phyloP scores from a whole-genome alignment of 2,113 vertebrate genomes.

The Syngnathoides biaculeatus region DNA sequence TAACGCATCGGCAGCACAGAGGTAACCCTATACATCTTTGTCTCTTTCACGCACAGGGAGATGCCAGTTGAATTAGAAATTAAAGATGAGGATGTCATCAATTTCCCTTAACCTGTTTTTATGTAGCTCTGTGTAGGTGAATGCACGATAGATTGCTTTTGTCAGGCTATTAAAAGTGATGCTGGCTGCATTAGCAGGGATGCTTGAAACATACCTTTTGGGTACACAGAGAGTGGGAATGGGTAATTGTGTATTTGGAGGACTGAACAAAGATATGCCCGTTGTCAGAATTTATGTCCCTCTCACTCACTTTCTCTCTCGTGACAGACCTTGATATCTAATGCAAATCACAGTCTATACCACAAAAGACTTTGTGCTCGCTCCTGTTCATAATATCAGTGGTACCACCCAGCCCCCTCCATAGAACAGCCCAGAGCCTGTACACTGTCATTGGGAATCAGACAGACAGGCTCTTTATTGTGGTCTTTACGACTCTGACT shows the following conservation, averaged over 20 bases:
- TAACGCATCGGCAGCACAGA: constrained; percentile 82
- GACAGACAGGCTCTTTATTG: constrained; percentile 64
- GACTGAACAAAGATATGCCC: not conserved
- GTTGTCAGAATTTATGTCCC: constrained; percentile 35
- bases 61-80: constrained; percentile 82
- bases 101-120: constrained; percentile 89
- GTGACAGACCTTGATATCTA: constrained; percentile 38
- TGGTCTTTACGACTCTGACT: constrained; percentile 60
- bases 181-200: constrained; percentile 68
- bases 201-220: constrained; percentile 70
- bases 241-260: constrained; percentile 28
- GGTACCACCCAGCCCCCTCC: constrained; percentile 24
- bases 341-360: constrained; percentile 46
- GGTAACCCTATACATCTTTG: constrained; percentile 93
- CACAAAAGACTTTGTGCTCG: constrained; percentile 50
- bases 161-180: constrained; percentile 90
- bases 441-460: constrained; percentile 59
- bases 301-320: constrained; percentile 20
- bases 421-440: constrained; percentile 41
- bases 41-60: constrained; percentile 88
- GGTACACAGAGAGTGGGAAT: constrained; percentile 8
- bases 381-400: constrained; percentile 45
- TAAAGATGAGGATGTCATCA: constrained; percentile 88
- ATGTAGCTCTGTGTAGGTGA: constrained; percentile 84
- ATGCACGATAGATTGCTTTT: constrained; percentile 88